A percentile compares a stretch with the other conserved stretches of the same genome.
Conservation (phyloP, 2,113 vertebrate genomes). For the Malurus cyaneus region DNA sequence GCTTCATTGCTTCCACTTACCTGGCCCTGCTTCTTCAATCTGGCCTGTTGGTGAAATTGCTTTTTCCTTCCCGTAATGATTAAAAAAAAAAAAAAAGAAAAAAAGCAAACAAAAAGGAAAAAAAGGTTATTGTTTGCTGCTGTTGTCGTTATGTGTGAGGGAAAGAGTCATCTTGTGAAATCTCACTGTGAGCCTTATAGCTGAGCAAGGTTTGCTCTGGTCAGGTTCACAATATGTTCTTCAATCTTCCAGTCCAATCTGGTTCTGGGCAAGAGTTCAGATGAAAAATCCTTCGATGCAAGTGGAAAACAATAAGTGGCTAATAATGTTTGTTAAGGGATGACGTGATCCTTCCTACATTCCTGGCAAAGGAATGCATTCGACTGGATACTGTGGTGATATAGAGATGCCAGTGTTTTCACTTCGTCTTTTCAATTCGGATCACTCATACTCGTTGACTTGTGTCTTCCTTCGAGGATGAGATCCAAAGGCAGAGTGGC, state of each 20-base stretch:
- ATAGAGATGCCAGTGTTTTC: too few species aligned
- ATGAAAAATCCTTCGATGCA: not conserved
- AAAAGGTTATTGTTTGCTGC: not conserved
- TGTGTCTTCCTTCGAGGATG: too few species aligned
- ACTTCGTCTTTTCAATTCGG: too few species aligned
- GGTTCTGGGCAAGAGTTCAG: not conserved
- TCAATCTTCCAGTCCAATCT: not conserved
- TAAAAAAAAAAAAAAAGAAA: not conserved
- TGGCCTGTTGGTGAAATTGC: not conserved
- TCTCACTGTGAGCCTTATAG: not conserved
- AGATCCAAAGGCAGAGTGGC: too few species aligned
- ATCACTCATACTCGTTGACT: too few species aligned
- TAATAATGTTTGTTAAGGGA: not conserved
- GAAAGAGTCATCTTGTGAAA: not conserved
- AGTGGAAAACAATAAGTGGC: not conserved
- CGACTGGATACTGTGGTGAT: too few species aligned
- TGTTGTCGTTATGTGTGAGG: not conserved
- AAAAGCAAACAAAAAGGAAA: too few species aligned
- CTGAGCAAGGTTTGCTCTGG: not conserved
- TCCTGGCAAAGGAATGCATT: too few species aligned
- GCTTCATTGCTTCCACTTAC: not conserved
- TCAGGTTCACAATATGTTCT: not conserved
- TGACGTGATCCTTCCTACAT: not conserved
- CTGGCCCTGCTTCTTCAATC: not conserved
- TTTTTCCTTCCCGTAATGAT: not conserved